Base-by-base conservation (phyloP, 1,140 invertebrate species). In the Drosophila lowei region DNA sequence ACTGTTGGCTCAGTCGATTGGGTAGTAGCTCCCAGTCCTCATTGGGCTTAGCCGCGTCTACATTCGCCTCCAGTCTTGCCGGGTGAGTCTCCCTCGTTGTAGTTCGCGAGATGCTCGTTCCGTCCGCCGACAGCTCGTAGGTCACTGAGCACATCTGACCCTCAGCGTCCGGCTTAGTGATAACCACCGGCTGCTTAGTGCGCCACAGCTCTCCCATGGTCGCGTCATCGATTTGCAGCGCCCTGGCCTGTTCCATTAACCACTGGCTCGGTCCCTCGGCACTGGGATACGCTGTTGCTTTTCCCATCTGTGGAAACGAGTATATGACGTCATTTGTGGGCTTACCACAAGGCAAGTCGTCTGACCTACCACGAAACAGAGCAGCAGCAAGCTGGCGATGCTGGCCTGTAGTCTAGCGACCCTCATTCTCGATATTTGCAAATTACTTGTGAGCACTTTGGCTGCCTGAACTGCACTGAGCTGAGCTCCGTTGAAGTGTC, bases 1-100 rank as follows among this genome's bases (percentile, higher is more conserved):
- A n/a, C 11, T 57, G 54, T 1, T 21, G 46, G 1, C 15, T 43
- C 5, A 23, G n/a, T 9, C 54, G 2, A 21, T 15, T 47, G 0
- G 76, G 66, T 34, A 85, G 9, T 18, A 60, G 65, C 15, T 84
- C 79, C 79, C 79, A 84, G 2, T 84, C 63, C 6, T 65, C 55
- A 13, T 76, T 58, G 0, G 76, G 79, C 66, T 71, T 76, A 2
- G 56, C 16, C 3, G 13, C 7, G 9, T 30, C 42, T 13, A 53
- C 21, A 1, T 25, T 49, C 2, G 25, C 16, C 43, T 61, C 46
- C 34, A 60, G 34, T 28, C 44, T 49, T 3, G 34, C 43, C 5
- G 44, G 55, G 0, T 0, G 23, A 6, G 30, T n/a, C 6, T 57
- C 46, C 6, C 57, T 34, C 7, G 4, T 21, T 9, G 21, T 18